Percentiles rank a stretch among this genome's conserved stretches.
Conservation (phyloP, 2,113 vertebrate species). For the Forbesichthys papilliferus region DNA sequence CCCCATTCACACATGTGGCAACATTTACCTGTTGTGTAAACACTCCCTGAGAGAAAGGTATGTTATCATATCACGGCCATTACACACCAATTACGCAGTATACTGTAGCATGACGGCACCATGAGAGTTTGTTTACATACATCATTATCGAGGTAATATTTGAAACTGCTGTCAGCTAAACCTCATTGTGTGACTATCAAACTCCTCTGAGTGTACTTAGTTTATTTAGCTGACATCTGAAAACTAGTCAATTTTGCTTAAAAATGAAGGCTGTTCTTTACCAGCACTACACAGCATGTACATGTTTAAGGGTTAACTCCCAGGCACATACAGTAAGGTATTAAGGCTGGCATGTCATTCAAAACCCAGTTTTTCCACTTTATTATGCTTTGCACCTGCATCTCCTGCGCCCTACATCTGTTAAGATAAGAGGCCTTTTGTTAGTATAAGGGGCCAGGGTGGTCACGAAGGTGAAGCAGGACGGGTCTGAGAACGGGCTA, state of each 20-base stretch:
- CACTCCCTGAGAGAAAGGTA: slow-evolving; percentile 33
- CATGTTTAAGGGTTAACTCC: slow-evolving; percentile 34
- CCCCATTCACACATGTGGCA: slow-evolving; percentile 45
- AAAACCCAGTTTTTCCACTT: slow-evolving; percentile 59
- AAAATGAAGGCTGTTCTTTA: not conserved
- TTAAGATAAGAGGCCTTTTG: slow-evolving; percentile 75
- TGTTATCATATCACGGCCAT: slow-evolving; percentile 43
- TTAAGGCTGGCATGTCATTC: slow-evolving; percentile 69
- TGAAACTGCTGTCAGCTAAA: not conserved
- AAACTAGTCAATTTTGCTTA: not conserved
- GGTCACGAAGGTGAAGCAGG: slow-evolving; percentile 1
- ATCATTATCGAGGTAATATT: slow-evolving; percentile 23
- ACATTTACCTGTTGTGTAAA: slow-evolving; percentile 54
- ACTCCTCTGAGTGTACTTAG: too few species aligned
- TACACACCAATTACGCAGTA: slow-evolving; percentile 27
- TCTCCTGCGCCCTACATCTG: slow-evolving; percentile 45
- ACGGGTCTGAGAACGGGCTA: not conserved
- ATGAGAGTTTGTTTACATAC: slow-evolving; percentile 12
- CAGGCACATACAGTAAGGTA: slow-evolving; percentile 40
- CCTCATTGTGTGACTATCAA: too few species aligned
- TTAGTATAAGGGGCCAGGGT: slow-evolving; percentile 69
- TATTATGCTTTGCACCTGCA: slow-evolving; percentile 77
- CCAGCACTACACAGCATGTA: not conserved
- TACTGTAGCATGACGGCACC: slow-evolving; percentile 9
- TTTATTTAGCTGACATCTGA: too few species aligned